Base-by-base conservation (phyloP, 1,140 invertebrate genomes). In the Musca vetustissima region DNA sequence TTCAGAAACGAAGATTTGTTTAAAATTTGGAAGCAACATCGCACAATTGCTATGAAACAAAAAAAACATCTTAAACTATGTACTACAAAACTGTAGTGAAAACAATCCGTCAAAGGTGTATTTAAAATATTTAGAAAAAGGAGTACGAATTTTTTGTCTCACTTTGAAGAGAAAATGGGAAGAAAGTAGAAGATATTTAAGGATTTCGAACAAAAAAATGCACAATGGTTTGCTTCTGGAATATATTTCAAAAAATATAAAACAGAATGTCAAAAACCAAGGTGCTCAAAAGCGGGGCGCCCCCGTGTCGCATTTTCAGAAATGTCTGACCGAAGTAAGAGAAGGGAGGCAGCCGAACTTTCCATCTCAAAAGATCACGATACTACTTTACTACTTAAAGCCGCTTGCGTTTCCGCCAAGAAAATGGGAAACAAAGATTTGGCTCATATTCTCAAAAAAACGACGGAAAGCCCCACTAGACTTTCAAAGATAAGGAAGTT, bases 401-500 rank as follows among this genome's bases (percentile, higher is more conserved):
- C 67, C 19, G 67, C 52, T 13, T 57, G 50, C 13, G 17, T 59
- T n/a, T 57, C 53, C 1, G 67, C 53, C 22, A 21, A 36, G 21
- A 68, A 68, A 59, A 17, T 11, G 32, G 50, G 50, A 13, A 57
- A 57, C 21, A 68, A 4, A 28, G 21, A 68, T 17, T 19, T 59
- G 22, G 67, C 67, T 57, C 11, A 48, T 24, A 17, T 61, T 22
- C 53, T 68, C 6, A 68, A 59, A 36, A 24, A 67, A 55, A 36
- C 48, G 17, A 17, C 32, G 48, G 6, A 28, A 28, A 28, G 28
- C 28, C 28, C 3, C 28, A 28, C 28, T 28, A 28, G 28, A 28
- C 28, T 4, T 28, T 28, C 28, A 8, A 28, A 28, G 28, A 28
- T 4, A 28, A 28, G 28, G 28, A 28, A 28, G 28, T 8, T 28